Evolutionary conservation across 2,888 invertebrate species (phyloP), one percentile per base, ranked within the genome.

Genomic region (Tineola bisselliella): DNA sequence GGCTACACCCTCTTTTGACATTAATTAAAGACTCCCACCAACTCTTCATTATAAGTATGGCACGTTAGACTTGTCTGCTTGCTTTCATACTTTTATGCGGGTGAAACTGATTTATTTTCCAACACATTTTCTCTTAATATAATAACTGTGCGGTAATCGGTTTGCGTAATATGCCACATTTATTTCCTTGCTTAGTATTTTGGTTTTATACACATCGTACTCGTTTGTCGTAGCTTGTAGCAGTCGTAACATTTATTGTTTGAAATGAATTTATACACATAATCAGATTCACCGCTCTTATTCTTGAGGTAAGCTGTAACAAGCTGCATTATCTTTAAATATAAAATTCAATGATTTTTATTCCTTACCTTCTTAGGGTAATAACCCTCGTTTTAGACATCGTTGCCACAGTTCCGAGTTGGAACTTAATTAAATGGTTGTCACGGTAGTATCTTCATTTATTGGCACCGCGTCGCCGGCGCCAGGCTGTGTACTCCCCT

Each of bases 361-460:
- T 4, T 38, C n/a, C 38, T 8, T 15, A 48, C 48, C 48, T 48
- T 48, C n/a, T 48, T 18, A 8, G 10, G 48, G 6, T 38, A 38
- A 38, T 25, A 56, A 18, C 25, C 25, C 18, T 2, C 5, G 25
- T 25, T 56, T 56, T 25, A 19, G 19, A 30, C n/a, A 56, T 33
- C 58, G 19, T 31, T 33, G 33, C 33, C 33, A n/a, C 58, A 33
- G 17, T 33, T 58, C 17, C 15, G 58, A 13, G 33, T 33, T 31
- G n/a, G 58, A 33, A 58, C 33, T 58, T 58, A 58, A 58, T 58
- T 58, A 58, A 58, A 58, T 58, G 58, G 58, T 58, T 58, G 58
- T 58, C 58, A 58, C 58, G 33, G 33, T 17, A 31, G 33, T 58
- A 58, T 58, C 58, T 58, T 58, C 58, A 58, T 58, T 58, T 58